These are phyloP conservation scores for Andrena fulva DNA, from an alignment of 2,888 invertebrate species.

Conservation along the genomic window DNA sequence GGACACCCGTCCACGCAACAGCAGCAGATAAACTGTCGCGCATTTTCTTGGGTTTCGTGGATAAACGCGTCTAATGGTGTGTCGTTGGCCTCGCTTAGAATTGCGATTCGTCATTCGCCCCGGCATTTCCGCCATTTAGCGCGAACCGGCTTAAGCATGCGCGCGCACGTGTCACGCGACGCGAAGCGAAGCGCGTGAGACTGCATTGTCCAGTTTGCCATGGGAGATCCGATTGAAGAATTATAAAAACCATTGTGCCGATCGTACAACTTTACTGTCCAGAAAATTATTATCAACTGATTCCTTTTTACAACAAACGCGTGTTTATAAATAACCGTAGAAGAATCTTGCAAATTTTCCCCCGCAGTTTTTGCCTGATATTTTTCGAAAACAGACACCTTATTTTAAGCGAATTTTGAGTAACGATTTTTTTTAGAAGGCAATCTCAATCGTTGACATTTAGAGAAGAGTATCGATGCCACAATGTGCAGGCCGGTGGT, in stretches of 20 bases:
- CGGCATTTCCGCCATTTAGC: constrained; percentile 56
- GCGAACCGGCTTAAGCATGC: constrained; percentile 14
- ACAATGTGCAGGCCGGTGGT: no score
- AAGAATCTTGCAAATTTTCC: no score
- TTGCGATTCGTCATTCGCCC: constrained; percentile 55
- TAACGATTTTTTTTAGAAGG: no score
- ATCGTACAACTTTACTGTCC: no score
- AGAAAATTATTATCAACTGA: not conserved
- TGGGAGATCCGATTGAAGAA: not conserved
- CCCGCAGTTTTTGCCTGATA: no score
- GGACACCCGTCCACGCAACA: no score
- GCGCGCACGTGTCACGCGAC: constrained; percentile 15
- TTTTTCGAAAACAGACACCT: no score
- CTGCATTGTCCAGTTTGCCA: not conserved
- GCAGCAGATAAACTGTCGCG: no score
- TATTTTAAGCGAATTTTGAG: no score
- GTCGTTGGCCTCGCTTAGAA: constrained; percentile 43
- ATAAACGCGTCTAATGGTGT: not conserved
- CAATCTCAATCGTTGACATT: not conserved
- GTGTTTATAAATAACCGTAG: no score
- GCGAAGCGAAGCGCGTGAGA: constrained; percentile 19
- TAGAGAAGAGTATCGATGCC: not conserved
- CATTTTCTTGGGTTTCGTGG: not conserved
- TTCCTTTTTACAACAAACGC: no score
- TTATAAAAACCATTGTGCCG: no score